phyloP scores from a whole-genome alignment of 2,113 vertebrate species.

The Rhombomys opimus region DNA sequence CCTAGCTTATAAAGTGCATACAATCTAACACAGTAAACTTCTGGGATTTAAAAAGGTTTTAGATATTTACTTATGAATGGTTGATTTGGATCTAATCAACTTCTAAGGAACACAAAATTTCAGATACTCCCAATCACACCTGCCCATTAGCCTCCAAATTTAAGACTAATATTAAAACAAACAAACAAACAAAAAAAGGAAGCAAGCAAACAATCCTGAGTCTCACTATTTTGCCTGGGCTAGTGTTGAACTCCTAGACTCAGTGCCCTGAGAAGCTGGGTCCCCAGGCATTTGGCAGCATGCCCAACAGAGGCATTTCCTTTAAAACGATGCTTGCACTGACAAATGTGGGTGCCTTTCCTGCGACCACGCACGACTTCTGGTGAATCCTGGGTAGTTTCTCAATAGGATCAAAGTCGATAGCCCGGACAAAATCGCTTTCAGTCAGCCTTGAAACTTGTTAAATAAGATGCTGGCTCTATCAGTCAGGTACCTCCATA shows the following conservation, averaged over 20 bases:
- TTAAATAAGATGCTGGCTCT: background rate
- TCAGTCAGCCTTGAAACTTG: background rate
- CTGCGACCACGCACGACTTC: constrained; percentile 8
- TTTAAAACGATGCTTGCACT: constrained; percentile 39
- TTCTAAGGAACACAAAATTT: constrained; percentile 56
- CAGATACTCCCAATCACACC: background rate
- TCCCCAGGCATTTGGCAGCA: background rate
- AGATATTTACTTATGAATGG: constrained; percentile 4
- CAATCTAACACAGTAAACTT: background rate
- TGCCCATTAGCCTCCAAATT: constrained; percentile 48
- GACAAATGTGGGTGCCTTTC: background rate
- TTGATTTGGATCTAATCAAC: constrained; percentile 8
- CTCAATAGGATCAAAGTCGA: background rate
- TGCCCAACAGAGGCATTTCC: background rate
- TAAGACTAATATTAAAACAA: background rate
- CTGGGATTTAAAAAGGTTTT: constrained; percentile 25
- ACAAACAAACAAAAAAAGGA: background rate
- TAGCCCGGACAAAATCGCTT: background rate
- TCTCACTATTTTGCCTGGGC: background rate
- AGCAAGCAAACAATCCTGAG: background rate
- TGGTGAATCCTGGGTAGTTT: background rate
- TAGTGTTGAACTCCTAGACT: background rate
- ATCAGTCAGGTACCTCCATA: background rate
- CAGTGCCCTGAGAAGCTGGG: background rate
- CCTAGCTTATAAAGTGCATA: constrained; percentile 28